A percentile compares a stretch with the other conserved stretches of the same genome.
phyloP scores from a whole-genome alignment of 2,113 vertebrate species.

The Erpornis zantholeuca region DNA sequence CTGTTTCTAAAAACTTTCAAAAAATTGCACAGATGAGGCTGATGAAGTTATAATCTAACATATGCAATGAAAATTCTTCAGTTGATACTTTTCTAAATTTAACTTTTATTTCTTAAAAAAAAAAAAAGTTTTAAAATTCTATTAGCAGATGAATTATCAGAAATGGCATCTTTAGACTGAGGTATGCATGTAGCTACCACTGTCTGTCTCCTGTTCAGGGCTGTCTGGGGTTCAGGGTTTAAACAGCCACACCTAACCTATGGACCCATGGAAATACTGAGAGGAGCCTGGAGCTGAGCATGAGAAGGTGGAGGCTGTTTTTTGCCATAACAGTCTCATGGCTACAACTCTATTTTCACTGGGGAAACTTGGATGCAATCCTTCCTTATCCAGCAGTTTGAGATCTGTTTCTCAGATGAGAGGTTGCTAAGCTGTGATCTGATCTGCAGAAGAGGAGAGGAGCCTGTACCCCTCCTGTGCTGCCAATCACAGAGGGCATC shows the following conservation, averaged over 20 bases:
- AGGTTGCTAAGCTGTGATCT: neutral
- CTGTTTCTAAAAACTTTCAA: neutral
- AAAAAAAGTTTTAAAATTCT: neutral
- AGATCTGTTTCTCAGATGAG: neutral
- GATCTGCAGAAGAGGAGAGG: neutral
- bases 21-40: neutral
- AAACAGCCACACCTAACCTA: no score
- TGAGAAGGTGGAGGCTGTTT: neutral
- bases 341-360: neutral
- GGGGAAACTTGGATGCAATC: neutral
- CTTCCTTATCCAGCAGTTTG: neutral
- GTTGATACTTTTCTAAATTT: neutral
- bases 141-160: neutral
- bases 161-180: neutral
- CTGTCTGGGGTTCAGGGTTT: neutral
- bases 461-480: neutral
- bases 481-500: rapidly evolving
- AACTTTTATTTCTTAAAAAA: neutral
- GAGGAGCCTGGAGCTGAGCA: neutral
- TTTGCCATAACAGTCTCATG: neutral
- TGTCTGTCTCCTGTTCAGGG: neutral
- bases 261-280: neutral
- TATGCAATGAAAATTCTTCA: neutral
- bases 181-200: rapidly evolving
- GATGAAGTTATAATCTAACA: neutral